Evolutionary conservation across 1,140 invertebrate species (phyloP).

Genomic region (Drosophila repletoides): DNA sequence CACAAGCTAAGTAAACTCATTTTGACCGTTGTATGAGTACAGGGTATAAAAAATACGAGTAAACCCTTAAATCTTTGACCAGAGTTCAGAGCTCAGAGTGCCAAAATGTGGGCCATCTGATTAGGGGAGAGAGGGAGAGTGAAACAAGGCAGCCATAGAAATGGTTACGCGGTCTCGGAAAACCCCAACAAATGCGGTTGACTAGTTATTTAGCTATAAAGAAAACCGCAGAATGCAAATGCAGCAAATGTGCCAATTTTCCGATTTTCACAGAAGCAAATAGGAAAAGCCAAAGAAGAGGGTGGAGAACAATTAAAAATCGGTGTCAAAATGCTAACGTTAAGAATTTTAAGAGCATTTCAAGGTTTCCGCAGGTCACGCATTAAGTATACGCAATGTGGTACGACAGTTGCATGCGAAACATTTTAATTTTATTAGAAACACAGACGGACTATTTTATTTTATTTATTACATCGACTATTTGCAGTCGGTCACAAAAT

Average conservation of each 20-base stretch:
- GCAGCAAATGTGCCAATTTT: slow-evolving; percentile 63
- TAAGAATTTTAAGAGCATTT: slow-evolving; percentile 72
- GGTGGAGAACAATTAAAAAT: slow-evolving; percentile 67
- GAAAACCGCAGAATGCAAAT: slow-evolving; percentile 74
- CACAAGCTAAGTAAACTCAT: no score
- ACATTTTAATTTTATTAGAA: not conserved
- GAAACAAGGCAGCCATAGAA: slow-evolving; percentile 58
- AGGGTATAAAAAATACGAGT: no score
- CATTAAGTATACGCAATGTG: slow-evolving; percentile 57
- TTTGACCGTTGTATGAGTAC: no score
- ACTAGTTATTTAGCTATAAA: slow-evolving; percentile 69
- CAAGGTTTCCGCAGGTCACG: slow-evolving; percentile 47
- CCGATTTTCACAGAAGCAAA: slow-evolving; percentile 4
- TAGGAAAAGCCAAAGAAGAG: slow-evolving; percentile 32
- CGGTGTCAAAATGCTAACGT: slow-evolving; percentile 67
- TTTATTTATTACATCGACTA: no score
- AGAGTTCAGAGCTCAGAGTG: slow-evolving; percentile 31
- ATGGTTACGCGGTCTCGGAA: slow-evolving; percentile 48
- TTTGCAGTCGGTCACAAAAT: not conserved
- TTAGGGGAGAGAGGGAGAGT: not conserved
- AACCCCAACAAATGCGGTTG: slow-evolving; percentile 62
- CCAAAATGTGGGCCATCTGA: slow-evolving; percentile 49
- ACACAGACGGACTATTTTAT: no score
- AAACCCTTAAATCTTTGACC: slow-evolving; percentile 3
- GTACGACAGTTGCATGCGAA: slow-evolving; percentile 43